Base-by-base conservation (phyloP, 2,113 vertebrate species). In the Takifugu flavidus region DNA sequence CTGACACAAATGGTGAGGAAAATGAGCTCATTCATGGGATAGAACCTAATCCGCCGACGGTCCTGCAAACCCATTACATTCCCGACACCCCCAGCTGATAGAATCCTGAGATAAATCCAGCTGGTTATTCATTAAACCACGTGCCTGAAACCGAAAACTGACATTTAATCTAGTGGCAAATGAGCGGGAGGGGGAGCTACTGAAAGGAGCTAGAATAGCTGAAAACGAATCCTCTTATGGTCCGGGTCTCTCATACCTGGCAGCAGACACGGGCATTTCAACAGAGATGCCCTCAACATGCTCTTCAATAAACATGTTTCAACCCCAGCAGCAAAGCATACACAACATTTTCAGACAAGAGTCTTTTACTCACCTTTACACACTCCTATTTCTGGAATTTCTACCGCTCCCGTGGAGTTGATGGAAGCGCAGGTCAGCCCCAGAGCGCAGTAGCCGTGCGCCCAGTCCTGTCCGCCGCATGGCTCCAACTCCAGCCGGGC, bases 381-480 rank as follows among this genome's bases (percentile, higher is more conserved):
- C 0, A 90, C 84, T 74, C 91, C 91, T 13, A 70, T 80, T 42
- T 89, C 86, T 29, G 91, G 89, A 20, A 85, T 49, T 0, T 44
- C 11, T 7, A 82, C 87, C 1, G 58, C 59, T 68, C 79, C 75
- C 13, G 85, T 90, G 4, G 54, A 49, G 78, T 91, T 92, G 39
- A 86, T 45, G 6, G 87, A 80, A 25, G 82, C 87, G 71, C 91
- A 92, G 31, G 83, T 90, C 76, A 93, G 84, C 44, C 91, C 91
- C 68, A 87, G 72, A 7, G 84, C 86, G 75, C 91, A 93, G 84
- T 87, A 91, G 53, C 91, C 91, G 62, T 85, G 77, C 49, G 64
- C 56, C 91, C 91, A 93, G 87, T 92, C 88, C 62, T 50, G 70
- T 0, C 91, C 91, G 28, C 87, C 91, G 72, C 91, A 93, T 25